These are phyloP conservation scores for Troides aeacus DNA, from an alignment of 2,888 invertebrate genomes.

Conservation along the genomic window DNA sequence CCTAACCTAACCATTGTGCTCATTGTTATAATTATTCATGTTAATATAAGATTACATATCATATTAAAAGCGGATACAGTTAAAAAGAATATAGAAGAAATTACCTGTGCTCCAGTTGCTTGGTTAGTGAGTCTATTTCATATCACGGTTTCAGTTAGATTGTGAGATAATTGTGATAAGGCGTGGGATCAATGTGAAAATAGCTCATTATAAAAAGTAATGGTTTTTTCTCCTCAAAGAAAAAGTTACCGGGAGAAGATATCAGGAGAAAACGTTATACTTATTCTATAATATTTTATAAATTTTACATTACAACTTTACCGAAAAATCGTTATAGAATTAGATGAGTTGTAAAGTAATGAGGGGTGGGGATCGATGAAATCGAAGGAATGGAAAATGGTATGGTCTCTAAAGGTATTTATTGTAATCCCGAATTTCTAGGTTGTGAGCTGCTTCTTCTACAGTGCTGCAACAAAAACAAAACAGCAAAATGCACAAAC, in stretches of 20 bases:
- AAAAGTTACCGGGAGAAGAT: background rate
- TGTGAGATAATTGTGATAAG: slow-evolving; percentile 34
- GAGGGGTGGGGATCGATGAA: slow-evolving; percentile 25
- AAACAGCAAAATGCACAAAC: slow-evolving; percentile 74
- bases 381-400: slow-evolving; percentile 34
- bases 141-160: slow-evolving; percentile 31
- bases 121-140: slow-evolving; percentile 46
- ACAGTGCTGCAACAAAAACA: slow-evolving; percentile 75
- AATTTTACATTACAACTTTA: background rate
- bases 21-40: slow-evolving; percentile 28
- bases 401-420: slow-evolving; percentile 48
- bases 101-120: slow-evolving; percentile 68
- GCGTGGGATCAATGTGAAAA: slow-evolving; percentile 7
- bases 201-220: background rate
- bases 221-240: background rate
- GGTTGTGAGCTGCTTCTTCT: slow-evolving; percentile 65
- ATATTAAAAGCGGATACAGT: slow-evolving; percentile 36
- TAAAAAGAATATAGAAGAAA: slow-evolving; percentile 46
- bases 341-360: slow-evolving; percentile 25
- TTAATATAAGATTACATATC: slow-evolving; percentile 32
- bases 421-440: slow-evolving; percentile 58
- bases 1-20: slow-evolving; percentile 42
- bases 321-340: background rate
- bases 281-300: background rate
- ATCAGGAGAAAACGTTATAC: background rate